Evolutionary conservation across 2,113 vertebrate species (phyloP), one percentile per base, ranked within the genome.

Genomic region (Ochotona princeps): DNA sequence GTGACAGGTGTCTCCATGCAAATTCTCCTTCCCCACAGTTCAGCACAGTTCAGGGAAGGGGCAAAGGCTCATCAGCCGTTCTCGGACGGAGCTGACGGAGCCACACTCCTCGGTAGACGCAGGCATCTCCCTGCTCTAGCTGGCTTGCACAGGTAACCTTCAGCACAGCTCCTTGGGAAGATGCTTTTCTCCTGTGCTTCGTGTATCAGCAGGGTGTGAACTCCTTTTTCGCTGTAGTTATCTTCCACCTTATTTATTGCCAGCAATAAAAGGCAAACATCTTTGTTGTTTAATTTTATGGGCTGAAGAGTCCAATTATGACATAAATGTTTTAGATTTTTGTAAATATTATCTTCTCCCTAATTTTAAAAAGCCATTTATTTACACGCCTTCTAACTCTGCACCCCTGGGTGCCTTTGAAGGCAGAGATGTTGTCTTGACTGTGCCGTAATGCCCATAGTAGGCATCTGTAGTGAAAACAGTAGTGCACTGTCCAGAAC

Each of bases 271-370:
- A 90, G 38, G 35, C 79, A 79, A 85, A 49, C 10, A 23, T 28
- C 87, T 87, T 90, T 57, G 70, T 69, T 72, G 49, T 78, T 92
- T 79, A 82, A 65, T 23, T 38, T 92, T 54, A 60, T 9, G 10
- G 44, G 57, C 83, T 84, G 72, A 5, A 74, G 57, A 79, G 84
- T 63, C 30, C 32, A 63, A 10, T 3, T 70, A 14, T n/a, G 26
- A 66, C 54, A 44, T 44, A 44, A 44, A 44, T 54, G 38, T 5
- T 75, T 75, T 75, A 14, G 25, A 9, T 67, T 69, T 32, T 54
- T 54, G 1, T 26, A 35, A 35, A 69, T 61, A 66, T 54, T 60
- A 35, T 35, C 12, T 83, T 88, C 25, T 78, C 73, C 73, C 38
- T 65, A 26, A 2, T 83, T 73, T 85, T 35, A 61, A 87, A 76